Conservation (phyloP, 2,113 vertebrate genomes). For the Columba janthina region DNA sequence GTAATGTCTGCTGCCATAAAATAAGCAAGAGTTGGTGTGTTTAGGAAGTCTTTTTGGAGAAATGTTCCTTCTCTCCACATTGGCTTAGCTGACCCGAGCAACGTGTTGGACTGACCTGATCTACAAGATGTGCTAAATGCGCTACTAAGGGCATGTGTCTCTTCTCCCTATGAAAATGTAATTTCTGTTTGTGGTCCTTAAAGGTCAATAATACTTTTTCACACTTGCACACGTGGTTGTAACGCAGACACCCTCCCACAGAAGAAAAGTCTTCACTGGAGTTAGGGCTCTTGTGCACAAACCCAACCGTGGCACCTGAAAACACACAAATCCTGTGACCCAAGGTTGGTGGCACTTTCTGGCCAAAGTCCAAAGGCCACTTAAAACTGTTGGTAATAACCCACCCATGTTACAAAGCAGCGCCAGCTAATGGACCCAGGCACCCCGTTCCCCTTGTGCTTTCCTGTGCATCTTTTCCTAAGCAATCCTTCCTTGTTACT, state of each 20-base stretch:
- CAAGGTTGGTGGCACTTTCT: background rate
- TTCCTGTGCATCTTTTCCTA: background rate
- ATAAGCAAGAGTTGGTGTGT: background rate
- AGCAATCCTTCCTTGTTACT: background rate
- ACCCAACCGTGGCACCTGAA: background rate
- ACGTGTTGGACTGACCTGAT: background rate
- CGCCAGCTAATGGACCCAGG: background rate
- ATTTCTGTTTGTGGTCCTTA: background rate
- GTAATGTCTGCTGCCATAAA: background rate
- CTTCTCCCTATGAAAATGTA: rapidly evolving
- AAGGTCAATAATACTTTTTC: background rate
- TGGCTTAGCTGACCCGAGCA: background rate
- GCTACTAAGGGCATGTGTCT: background rate
- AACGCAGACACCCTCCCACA: rapidly evolving
- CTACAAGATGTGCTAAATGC: background rate
- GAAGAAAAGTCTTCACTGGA: background rate
- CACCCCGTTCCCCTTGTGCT: background rate
- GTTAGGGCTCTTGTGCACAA: background rate
- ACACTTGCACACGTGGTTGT: background rate
- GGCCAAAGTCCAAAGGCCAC: background rate
- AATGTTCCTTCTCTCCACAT: background rate
- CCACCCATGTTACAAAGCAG: background rate
- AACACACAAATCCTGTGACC: background rate
- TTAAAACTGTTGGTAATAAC: background rate
- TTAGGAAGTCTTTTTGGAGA: background rate